Evolutionary conservation across 1,140 invertebrate genomes (phyloP).

Genomic region (Neoseiulus cucumeris): DNA sequence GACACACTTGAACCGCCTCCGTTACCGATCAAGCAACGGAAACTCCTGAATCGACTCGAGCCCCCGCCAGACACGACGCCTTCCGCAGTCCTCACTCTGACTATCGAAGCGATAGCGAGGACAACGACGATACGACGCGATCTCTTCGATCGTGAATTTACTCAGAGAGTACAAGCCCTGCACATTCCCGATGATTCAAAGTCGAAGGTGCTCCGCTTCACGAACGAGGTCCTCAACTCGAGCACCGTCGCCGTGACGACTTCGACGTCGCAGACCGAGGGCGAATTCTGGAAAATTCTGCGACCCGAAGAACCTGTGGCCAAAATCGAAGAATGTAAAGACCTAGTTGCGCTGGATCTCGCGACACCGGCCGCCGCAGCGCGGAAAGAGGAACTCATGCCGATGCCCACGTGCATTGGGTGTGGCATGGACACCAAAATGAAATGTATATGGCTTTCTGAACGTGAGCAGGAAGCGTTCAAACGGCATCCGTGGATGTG

Average conservation of each 20-base stretch:
- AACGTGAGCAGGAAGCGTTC: slow-evolving; percentile 8
- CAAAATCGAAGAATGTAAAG: neutral
- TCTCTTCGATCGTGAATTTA: neutral
- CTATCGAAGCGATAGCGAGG: too few relatives aligned
- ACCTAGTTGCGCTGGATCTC: slow-evolving; percentile 5
- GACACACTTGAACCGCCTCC: neutral
- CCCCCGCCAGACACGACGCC: too few relatives aligned
- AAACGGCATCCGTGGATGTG: slow-evolving; percentile 9
- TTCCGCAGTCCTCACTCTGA: too few relatives aligned
- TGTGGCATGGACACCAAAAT: slow-evolving; percentile 3
- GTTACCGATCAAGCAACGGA: neutral
- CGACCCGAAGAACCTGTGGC: neutral
- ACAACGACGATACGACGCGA: neutral
- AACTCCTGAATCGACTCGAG: neutral
- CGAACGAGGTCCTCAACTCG: neutral
- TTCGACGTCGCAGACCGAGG: neutral
- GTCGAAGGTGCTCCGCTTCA: neutral
- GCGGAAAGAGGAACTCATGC: neutral
- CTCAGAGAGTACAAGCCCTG: neutral
- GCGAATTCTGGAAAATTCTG: neutral
- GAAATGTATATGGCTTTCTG: slow-evolving; percentile 9
- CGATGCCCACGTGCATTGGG: slow-evolving; percentile 3
- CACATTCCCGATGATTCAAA: slow-evolving; percentile 2
- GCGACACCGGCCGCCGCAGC: neutral
- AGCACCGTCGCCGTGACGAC: neutral